Evolutionary conservation across 2,113 vertebrate species (phyloP).

Genomic region (Aplodontia rufa): DNA sequence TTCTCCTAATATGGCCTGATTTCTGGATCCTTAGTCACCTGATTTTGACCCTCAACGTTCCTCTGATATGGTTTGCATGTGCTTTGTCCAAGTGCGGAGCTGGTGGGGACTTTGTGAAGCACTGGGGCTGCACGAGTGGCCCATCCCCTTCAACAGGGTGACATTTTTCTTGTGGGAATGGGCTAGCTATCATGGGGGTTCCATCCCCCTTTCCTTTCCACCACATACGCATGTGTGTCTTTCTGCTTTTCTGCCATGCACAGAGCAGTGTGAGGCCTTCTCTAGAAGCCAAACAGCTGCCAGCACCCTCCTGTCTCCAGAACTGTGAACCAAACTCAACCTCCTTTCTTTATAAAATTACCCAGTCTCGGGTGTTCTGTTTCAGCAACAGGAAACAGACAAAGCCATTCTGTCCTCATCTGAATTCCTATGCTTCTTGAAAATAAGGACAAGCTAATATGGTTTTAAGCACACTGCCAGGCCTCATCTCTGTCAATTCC

Average conservation of each 20-base stretch:
- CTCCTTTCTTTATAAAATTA: background rate
- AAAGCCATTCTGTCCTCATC: background rate
- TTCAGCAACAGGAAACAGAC: background rate
- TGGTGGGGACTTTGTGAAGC: background rate
- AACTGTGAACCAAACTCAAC: background rate
- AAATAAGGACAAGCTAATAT: background rate
- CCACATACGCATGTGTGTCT: background rate
- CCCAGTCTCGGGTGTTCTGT: background rate
- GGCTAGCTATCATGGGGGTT: background rate
- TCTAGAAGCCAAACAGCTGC: background rate
- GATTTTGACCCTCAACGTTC: background rate
- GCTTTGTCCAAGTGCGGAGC: background rate
- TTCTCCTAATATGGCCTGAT: background rate
- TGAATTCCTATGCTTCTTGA: background rate
- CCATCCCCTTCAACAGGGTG: background rate
- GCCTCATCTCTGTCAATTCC: background rate
- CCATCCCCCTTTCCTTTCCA: background rate
- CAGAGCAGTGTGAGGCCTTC: background rate
- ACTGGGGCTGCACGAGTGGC: background rate
- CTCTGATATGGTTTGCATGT: background rate
- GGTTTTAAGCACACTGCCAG: background rate
- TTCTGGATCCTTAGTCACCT: background rate
- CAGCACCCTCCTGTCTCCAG: background rate
- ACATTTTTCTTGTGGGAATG: background rate
- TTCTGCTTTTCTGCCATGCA: background rate